Base-by-base conservation (phyloP, 2,797 vertebrate genomes). In the Gallinago nigripennis region DNA sequence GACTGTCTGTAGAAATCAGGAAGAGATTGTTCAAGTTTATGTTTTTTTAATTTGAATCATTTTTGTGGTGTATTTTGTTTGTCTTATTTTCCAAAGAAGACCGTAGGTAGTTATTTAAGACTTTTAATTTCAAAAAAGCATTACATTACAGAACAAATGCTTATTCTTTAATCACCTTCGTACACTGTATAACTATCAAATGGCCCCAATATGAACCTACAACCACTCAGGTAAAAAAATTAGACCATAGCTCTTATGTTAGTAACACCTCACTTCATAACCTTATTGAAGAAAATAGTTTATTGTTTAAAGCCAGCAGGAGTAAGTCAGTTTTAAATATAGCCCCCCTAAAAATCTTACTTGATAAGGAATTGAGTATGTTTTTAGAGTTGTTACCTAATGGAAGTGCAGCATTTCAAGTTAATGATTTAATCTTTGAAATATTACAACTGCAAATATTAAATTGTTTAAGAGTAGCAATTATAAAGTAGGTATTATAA, bases 401-500 rank as follows among this genome's bases (percentile, higher is more conserved):
- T 80, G 64, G 48, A 87, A 88, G 11, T 37, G 33, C 9, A 17
- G 31, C 37, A 82, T 83, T 94, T 92, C n/a, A 94, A 86, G 77
- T 88, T 92, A 92, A 87, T 48, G 23, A 79, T 94, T 94, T 91
- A 85, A 92, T 93, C 58, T 81, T 92, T 95, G 79, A 92, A 96
- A 94, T 83, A 91, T 84, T 92, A 17, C 16, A 79, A 70, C 65
- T 79, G 90, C 60, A 94, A 91, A 90, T 95, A 94, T 54, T 94
- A 92, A 85, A 90, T 92, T 90, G 64, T 70, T 95, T 88, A 96
- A 94, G 68, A 91, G 64, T 88, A 95, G 77, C 63, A 91, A 97
- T 97, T 96, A 95, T 94, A 81, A 93, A 92, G 48, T 70, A 21
- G 30, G 16, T 82, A 61, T 92, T 87, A 94, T 91, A 97, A 97